Evolutionary conservation across 2,888 invertebrate genomes (phyloP), one percentile per base, ranked within the genome.

Genomic region (Sinohyriopsis cumingii): DNA sequence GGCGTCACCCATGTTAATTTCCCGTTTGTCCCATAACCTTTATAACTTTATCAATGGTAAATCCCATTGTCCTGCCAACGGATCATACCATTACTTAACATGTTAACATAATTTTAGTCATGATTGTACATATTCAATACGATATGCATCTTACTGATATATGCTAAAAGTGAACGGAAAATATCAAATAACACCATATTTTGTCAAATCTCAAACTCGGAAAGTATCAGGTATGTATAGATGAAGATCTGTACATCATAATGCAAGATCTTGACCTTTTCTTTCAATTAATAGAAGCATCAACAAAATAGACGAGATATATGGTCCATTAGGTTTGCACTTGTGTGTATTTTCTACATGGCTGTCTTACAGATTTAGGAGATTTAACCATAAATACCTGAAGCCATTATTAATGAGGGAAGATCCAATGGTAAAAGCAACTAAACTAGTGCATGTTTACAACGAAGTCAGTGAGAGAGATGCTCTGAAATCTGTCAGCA

Each of bases 351-450:
- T 45, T 45, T 45, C 15, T 45, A 45, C 45, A 45, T 25, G 60
- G 15, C n/a, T 68, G 61, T 67, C 63, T 86, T 86, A 45, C 86
- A 94, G 94, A 90, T 98, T 97, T 91, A 97, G 97, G 90, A 93
- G 96, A 83, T 96, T 97, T 90, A 97, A 98, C 91, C 96, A 96
- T 91, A 94, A 95, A 88, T 98, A 96, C 90, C 95, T 98, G 84
- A 93, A 97, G 79, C 97, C 97, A 28, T 93, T 95, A 87, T 91
- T 98, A 82, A 92, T 96, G 79, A 93, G 96, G 82, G 95, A 89
- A 65, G 76, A 96, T 87, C 97, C 96, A 68, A 97, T 97, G 90
- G 96, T 97, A 83, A 92, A 97, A 85, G 96, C 97, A 90, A 97
- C 97, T 5, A 82, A 82, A 63, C 75, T 82, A 4, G 64, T 82